These are phyloP conservation scores for Rhimphoctona megacephalus DNA, from an alignment of 2,888 invertebrate species.

Conservation along the genomic window DNA sequence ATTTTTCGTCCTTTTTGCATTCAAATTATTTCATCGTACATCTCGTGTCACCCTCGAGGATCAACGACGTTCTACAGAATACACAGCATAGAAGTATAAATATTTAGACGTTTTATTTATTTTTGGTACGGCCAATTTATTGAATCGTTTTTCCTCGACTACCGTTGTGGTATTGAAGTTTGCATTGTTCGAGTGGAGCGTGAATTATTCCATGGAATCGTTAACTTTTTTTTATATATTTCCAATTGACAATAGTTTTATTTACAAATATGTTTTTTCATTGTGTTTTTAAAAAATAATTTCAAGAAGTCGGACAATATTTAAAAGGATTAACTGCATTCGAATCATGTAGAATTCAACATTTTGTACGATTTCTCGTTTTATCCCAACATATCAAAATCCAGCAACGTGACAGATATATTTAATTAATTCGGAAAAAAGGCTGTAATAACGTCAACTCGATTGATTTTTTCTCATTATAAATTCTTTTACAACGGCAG, in stretches of 20 bases:
- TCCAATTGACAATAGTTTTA: background rate
- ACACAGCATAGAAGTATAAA: background rate
- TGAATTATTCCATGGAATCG: background rate
- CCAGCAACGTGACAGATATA: background rate
- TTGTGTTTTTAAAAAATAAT: background rate
- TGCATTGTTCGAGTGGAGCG: background rate
- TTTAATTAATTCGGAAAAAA: background rate
- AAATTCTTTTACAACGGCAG: background rate
- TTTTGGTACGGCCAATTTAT: background rate
- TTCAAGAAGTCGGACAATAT: background rate
- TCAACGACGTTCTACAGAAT: background rate
- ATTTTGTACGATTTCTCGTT: background rate
- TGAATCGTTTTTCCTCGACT: background rate
- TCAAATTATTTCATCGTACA: slow-evolving; percentile 16
- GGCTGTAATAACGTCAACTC: background rate
- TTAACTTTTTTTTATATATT: background rate
- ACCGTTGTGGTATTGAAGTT: background rate
- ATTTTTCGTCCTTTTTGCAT: slow-evolving; percentile 35
- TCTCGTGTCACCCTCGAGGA: background rate
- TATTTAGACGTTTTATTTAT: background rate
- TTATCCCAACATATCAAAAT: background rate
- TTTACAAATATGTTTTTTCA: too few relatives aligned
- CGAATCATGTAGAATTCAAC: background rate
- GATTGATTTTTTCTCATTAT: background rate
- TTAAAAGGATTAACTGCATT: background rate